Percentiles rank a stretch among this genome's conserved stretches.
Conservation (phyloP, 2,888 invertebrate genomes). For the Anorthoa munda region DNA sequence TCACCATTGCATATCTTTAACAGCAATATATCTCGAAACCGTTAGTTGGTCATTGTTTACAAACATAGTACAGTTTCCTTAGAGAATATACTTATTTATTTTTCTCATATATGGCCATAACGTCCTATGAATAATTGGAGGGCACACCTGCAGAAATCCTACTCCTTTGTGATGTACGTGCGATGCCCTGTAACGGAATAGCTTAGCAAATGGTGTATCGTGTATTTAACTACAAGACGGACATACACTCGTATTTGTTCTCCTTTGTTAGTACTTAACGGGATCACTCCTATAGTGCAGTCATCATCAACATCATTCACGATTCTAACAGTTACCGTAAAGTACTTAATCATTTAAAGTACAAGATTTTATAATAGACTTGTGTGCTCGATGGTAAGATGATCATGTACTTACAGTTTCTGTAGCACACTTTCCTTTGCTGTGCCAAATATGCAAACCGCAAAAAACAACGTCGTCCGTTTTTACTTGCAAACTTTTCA, state of each 20-base stretch:
- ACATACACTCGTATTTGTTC: slow-evolving; percentile 28
- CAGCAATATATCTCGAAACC: slow-evolving; percentile 8
- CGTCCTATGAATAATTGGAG: slow-evolving; percentile 47
- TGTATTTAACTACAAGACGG: slow-evolving; percentile 34
- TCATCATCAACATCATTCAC: slow-evolving; percentile 48
- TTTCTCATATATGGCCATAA: slow-evolving; percentile 44
- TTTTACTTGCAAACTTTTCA: background rate
- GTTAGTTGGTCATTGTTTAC: slow-evolving; percentile 16
- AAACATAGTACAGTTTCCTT: slow-evolving; percentile 2
- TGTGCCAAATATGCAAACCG: background rate
- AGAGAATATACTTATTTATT: slow-evolving; percentile 37
- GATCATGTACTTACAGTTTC: background rate
- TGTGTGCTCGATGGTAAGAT: background rate
- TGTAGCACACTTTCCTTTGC: background rate
- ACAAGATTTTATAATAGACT: slow-evolving; percentile 1
- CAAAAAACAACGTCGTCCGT: background rate
- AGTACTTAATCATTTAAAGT: slow-evolving; percentile 1
- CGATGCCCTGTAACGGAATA: slow-evolving; percentile 62
- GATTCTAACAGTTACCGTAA: slow-evolving; percentile 35
- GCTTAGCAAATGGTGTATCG: slow-evolving; percentile 24
- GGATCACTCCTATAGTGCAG: slow-evolving; percentile 41
- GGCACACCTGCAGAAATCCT: slow-evolving; percentile 49
- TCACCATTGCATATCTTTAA: slow-evolving; percentile 2
- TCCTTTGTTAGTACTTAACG: slow-evolving; percentile 61
- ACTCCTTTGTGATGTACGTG: slow-evolving; percentile 46